Conservation (phyloP, 2,113 vertebrate species). For the Ctenodactylus gundi region DNA sequence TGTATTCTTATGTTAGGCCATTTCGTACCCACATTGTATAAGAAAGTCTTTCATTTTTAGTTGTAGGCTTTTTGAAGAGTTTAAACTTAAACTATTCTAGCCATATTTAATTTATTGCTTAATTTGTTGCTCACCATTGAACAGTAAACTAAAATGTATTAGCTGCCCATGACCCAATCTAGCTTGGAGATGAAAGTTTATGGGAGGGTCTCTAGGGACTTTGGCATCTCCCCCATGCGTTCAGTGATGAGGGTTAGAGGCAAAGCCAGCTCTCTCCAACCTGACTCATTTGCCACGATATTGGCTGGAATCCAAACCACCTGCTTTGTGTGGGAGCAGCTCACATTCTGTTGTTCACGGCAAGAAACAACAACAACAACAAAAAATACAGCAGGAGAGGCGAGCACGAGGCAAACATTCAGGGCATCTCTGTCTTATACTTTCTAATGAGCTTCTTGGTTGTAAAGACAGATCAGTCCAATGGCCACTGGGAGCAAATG, state of each 20-base stretch:
- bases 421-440: not conserved
- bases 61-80: not conserved
- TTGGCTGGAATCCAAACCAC: not conserved
- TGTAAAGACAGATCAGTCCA: constrained; percentile 14
- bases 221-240: not conserved
- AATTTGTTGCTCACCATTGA: not conserved
- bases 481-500: not conserved
- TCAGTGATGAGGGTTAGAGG: accelerated
- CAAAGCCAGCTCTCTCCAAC: accelerated
- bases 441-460: constrained; percentile 7
- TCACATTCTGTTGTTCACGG: not conserved
- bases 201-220: not conserved
- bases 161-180: not conserved
- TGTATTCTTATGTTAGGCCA: not conserved
- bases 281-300: not conserved
- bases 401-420: not conserved
- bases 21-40: not conserved
- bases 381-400: not conserved
- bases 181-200: not conserved
- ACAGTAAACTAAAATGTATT: not conserved
- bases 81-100: not conserved
- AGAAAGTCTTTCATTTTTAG: not conserved
- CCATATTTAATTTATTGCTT: not conserved
- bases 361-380: not conserved
- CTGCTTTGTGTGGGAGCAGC: not conserved